Conservation (phyloP, 2,113 vertebrate genomes). For the Cacatua alba region DNA sequence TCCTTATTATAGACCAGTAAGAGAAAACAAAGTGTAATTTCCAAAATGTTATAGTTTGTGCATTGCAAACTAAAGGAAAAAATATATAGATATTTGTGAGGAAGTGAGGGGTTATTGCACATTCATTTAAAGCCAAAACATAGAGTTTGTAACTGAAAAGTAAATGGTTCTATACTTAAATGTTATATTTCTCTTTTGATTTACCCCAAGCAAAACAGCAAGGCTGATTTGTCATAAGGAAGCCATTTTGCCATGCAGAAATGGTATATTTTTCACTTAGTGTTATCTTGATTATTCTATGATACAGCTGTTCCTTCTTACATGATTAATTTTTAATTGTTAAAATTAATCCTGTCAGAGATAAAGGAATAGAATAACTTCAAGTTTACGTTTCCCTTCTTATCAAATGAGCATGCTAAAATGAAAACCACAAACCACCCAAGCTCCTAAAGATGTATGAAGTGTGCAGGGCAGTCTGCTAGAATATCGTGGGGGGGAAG, state of each 20-base stretch:
- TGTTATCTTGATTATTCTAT: slow-evolving; percentile 51
- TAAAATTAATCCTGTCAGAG: slow-evolving; percentile 39
- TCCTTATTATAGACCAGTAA: slow-evolving; percentile 12
- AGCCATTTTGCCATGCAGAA: slow-evolving; percentile 33
- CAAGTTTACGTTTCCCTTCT: slow-evolving; percentile 10
- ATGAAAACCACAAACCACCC: background rate
- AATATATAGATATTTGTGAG: background rate
- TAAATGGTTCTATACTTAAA: slow-evolving; percentile 53
- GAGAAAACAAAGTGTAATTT: background rate
- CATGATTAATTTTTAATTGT: slow-evolving; percentile 35
- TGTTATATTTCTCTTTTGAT: slow-evolving; percentile 31
- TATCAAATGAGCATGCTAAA: slow-evolving; percentile 21
- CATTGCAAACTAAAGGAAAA: slow-evolving; percentile 27
- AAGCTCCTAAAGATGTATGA: background rate
- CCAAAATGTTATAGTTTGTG: slow-evolving; percentile 25
- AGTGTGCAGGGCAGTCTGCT: background rate
- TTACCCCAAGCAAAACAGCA: slow-evolving; percentile 55
- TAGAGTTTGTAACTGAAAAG: slow-evolving; percentile 18
- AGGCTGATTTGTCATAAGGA: slow-evolving; percentile 53
- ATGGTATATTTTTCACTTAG: slow-evolving; percentile 44
- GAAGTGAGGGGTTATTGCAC: slow-evolving; percentile 25
- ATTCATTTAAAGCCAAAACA: slow-evolving; percentile 46
- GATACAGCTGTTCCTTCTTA: slow-evolving; percentile 44
- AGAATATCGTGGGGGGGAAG: background rate
- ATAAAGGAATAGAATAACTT: slow-evolving; percentile 10